These are phyloP conservation scores for Blastobasis adustella DNA, from an alignment of 2,888 invertebrate species.

Conservation along the genomic window DNA sequence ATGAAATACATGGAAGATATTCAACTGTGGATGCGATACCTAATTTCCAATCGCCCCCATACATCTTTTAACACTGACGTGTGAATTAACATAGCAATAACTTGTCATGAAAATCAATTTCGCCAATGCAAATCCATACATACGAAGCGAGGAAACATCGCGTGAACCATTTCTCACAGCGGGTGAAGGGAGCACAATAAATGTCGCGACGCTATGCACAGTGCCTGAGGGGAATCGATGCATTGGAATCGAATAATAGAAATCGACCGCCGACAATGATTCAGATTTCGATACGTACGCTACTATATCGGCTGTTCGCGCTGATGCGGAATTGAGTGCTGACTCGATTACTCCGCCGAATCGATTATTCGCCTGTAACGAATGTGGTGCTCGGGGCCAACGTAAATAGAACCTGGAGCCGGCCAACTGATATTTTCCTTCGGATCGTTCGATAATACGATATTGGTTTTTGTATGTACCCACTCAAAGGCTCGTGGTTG, in stretches of 20 bases:
- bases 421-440: too few species aligned
- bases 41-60: too few species aligned
- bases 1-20: too few species aligned
- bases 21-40: too few species aligned
- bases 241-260: conserved; percentile 9
- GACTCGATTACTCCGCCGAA: conserved; percentile 55
- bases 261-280: conserved; percentile 10
- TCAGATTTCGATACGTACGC: conserved; percentile 37
- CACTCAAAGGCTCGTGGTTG: too few species aligned
- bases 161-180: not conserved
- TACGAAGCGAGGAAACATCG: not conserved
- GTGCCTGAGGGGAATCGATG: conserved; percentile 39
- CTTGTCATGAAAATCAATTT: too few species aligned
- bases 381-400: conserved; percentile 42
- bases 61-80: too few species aligned
- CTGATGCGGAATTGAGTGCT: conserved; percentile 47
- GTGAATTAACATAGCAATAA: too few species aligned
- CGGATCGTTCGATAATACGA: too few species aligned
- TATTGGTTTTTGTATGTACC: too few species aligned
- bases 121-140: too few species aligned
- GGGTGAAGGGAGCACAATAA: conserved; percentile 24
- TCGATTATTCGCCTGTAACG: conserved; percentile 48
- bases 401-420: conserved; percentile 31
- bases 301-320: conserved; percentile 28
- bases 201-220: conserved; percentile 33